Percentiles rank a stretch among this genome's conserved stretches.
These are phyloP conservation scores for Mylabris phalerata DNA, from an alignment of 1,140 invertebrate genomes.

Conservation along the genomic window DNA sequence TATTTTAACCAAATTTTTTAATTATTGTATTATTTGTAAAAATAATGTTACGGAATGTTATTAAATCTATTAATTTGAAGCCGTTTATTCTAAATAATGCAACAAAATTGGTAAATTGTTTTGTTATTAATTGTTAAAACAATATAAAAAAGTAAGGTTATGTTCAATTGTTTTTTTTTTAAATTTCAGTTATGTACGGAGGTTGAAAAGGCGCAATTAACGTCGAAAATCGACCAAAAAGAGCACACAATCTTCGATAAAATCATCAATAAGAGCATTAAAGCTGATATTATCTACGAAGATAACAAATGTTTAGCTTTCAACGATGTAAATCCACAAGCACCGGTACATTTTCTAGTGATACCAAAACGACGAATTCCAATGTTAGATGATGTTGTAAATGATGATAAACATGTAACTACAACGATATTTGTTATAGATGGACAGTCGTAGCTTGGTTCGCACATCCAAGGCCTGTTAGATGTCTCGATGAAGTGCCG, in stretches of 20 bases:
- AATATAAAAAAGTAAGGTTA: neutral
- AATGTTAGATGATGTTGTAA: constrained; percentile 31
- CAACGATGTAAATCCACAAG: constrained; percentile 64
- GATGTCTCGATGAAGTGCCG: too few relatives aligned
- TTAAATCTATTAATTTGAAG: too few relatives aligned
- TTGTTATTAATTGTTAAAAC: neutral
- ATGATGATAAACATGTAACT: constrained; percentile 42
- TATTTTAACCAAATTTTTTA: too few relatives aligned
- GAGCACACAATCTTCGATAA: constrained; percentile 68
- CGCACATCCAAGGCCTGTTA: neutral
- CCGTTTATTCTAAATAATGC: too few relatives aligned
- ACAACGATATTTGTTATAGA: constrained; percentile 3
- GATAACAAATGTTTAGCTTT: constrained; percentile 75
- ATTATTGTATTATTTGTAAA: too few relatives aligned
- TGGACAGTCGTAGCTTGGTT: neutral
- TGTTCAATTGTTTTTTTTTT: neutral
- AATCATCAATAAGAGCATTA: constrained; percentile 70
- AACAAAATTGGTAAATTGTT: too few relatives aligned
- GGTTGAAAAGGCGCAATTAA: constrained; percentile 46
- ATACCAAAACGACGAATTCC: constrained; percentile 58
- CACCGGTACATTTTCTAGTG: constrained; percentile 89
- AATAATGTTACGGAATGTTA: too few relatives aligned
- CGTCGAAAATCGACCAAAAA: constrained; percentile 27
- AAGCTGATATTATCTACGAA: constrained; percentile 74
- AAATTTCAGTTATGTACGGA: constrained; percentile 38